Evolutionary conservation across 2,113 vertebrate genomes (phyloP), one percentile per base, ranked within the genome.

Genomic region (Mus pahari): DNA sequence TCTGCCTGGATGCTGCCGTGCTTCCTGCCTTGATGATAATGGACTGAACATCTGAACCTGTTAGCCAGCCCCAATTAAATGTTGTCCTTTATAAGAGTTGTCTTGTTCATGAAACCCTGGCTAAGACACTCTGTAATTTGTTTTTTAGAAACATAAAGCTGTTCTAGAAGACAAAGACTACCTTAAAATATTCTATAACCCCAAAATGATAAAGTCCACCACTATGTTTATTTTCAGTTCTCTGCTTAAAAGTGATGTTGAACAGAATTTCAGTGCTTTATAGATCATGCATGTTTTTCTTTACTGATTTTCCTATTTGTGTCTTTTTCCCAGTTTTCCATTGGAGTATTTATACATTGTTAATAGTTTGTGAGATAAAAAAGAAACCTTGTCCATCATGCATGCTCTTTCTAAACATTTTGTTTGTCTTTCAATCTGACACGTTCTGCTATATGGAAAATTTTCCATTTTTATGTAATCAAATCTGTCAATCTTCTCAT

Each of bases 341-440:
- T 1, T 93, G 36, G 31, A 87, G n/a, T 66, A 89, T 86, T 74
- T 82, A 75, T 53, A 64, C 60, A 91, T 81, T 64, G 22, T 91
- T 93, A 93, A 91, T 89, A 82, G 11, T 14, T 75, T 93, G 19
- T 91, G 94, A 94, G 42, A 77, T 86, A 45, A 97, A 93, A 91
- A 86, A 91, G 94, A 95, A 91, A 20, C 36, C 62, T 92, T 74
- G 36, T 83, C 45, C 86, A 58, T 88, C 62, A 73, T 77, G 66
- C 82, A 36, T 89, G 39, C 60, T 93, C 28, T 94, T 97, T 94
- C 86, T 48, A 66, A 91, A 86, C 94, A 94, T 86, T 31, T 86
- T 79, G 91, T 91, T 95, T 95, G 82, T 82, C 83, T 96, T 94
- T 95, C 83, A 86, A 71, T 93, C 79, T 93, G 86, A 86, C 31